Conservation (phyloP, 2,888 invertebrate genomes). For the Thymelicus acteon region DNA sequence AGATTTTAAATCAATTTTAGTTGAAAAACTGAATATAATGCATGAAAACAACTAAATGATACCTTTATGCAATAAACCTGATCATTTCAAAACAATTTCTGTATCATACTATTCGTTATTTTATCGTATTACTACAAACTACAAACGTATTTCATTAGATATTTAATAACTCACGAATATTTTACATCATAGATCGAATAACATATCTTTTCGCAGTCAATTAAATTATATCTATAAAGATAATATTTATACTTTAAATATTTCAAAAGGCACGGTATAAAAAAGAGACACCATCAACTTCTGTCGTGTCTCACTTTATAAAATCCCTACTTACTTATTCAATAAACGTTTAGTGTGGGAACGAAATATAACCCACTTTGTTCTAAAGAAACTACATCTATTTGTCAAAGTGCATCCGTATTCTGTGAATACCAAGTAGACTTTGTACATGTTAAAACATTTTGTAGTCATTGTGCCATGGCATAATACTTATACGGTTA, state of each 20-base stretch:
- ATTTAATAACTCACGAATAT: too few species aligned
- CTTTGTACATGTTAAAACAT: conserved; percentile 37
- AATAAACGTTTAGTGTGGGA: conserved; percentile 78
- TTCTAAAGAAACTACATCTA: conserved; percentile 73
- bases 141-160: too few species aligned
- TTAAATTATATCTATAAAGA: not conserved
- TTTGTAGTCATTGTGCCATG: conserved; percentile 15
- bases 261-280: conserved; percentile 30
- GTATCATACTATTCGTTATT: too few species aligned
- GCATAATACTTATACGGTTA: conserved; percentile 25
- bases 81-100: too few species aligned
- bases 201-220: not conserved
- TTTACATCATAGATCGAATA: not conserved
- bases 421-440: conserved; percentile 59
- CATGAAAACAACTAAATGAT: too few species aligned
- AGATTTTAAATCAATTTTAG: too few species aligned
- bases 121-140: too few species aligned
- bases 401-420: conserved; percentile 75
- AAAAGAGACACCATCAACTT: conserved; percentile 37
- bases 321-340: conserved; percentile 75
- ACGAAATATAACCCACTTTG: conserved; percentile 78
- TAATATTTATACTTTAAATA: conserved; percentile 15
- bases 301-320: conserved; percentile 54
- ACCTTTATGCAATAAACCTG: too few species aligned
- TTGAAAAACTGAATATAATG: too few species aligned